A percentile compares a stretch with the other conserved stretches of the same genome.
Evolutionary conservation across 2,888 invertebrate species (phyloP).

Genomic region (Lithophane semibrunnea): DNA sequence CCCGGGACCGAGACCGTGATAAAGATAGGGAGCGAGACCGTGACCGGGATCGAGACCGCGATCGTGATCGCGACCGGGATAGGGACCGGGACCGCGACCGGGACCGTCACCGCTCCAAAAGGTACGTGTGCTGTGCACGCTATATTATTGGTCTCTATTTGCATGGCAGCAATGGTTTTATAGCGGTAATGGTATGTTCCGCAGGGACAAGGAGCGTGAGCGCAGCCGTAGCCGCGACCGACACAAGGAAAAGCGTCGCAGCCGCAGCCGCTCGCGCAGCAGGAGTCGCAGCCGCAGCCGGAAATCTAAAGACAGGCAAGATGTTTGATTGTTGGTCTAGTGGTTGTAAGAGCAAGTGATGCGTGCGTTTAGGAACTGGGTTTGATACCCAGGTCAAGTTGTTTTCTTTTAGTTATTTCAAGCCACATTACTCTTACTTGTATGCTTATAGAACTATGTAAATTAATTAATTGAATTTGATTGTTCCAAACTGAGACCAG

Average conservation of each 20-base stretch:
- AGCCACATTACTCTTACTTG: neutral
- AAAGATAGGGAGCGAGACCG: conserved; percentile 69
- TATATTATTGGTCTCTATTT: too few relatives aligned
- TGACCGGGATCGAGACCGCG: conserved; percentile 76
- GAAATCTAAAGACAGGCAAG: conserved; percentile 87
- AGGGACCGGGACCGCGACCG: conserved; percentile 81
- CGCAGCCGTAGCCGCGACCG: conserved; percentile 76
- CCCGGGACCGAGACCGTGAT: conserved; percentile 75
- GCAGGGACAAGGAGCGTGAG: conserved; percentile 84
- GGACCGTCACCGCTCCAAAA: conserved; percentile 85
- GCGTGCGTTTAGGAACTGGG: neutral
- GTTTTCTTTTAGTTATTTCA: neutral
- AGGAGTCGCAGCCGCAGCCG: conserved; percentile 82
- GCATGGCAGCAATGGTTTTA: neutral
- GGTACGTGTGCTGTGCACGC: conserved; percentile 79
- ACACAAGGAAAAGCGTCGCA: conserved; percentile 83
- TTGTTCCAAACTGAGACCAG: too few relatives aligned
- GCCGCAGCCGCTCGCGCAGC: conserved; percentile 81
- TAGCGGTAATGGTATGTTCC: neutral
- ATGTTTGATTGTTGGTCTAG: neutral
- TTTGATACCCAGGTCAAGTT: neutral
- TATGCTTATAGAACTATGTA: neutral
- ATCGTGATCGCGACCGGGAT: conserved; percentile 84
- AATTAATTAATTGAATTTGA: neutral
- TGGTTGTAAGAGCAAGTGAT: neutral